phyloP scores from a whole-genome alignment of 2,888 invertebrate genomes.

The Cordylochernes scorpioides region DNA sequence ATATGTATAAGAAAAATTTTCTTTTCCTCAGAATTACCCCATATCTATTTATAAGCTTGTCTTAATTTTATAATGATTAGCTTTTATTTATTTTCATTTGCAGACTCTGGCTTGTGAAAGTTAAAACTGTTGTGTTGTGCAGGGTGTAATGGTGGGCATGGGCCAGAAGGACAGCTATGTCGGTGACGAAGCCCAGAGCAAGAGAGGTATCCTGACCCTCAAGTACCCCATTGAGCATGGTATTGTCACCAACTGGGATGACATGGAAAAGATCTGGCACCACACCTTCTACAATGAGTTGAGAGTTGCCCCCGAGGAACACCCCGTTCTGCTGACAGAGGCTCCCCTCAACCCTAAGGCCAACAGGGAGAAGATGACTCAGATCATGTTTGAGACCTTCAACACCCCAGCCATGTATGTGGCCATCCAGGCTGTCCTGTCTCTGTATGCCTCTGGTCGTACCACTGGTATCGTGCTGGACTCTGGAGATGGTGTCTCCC shows the following conservation, averaged over 20 bases:
- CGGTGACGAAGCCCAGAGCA: conserved; percentile 83
- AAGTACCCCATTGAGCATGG: conserved; percentile 30
- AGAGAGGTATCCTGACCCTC: conserved; percentile 28
- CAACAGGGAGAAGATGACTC: conserved; percentile 74
- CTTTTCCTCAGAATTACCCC: too few relatives aligned
- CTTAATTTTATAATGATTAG: too few relatives aligned
- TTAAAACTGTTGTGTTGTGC: too few relatives aligned
- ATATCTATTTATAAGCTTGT: too few relatives aligned
- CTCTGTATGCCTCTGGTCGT: conserved; percentile 73
- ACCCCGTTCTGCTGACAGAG: conserved; percentile 56
- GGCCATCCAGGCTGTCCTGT: conserved; percentile 72
- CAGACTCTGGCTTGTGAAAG: background rate
- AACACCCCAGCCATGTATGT: conserved; percentile 69
- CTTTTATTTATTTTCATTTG: background rate
- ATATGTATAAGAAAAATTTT: too few relatives aligned
- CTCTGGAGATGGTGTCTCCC: conserved; percentile 72
- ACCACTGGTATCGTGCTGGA: conserved; percentile 78
- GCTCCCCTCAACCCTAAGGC: conserved; percentile 74
- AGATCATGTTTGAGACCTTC: conserved; percentile 33
- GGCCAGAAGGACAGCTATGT: conserved; percentile 89
- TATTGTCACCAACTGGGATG: conserved; percentile 28
- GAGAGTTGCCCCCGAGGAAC: conserved; percentile 24
- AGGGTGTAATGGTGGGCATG: conserved; percentile 66
- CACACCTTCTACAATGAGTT: conserved; percentile 24
- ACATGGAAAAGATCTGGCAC: conserved; percentile 26